Evolutionary conservation across 1,140 invertebrate species (phyloP), one percentile per base, ranked within the genome.

Genomic region (Drosophila ambigua): DNA sequence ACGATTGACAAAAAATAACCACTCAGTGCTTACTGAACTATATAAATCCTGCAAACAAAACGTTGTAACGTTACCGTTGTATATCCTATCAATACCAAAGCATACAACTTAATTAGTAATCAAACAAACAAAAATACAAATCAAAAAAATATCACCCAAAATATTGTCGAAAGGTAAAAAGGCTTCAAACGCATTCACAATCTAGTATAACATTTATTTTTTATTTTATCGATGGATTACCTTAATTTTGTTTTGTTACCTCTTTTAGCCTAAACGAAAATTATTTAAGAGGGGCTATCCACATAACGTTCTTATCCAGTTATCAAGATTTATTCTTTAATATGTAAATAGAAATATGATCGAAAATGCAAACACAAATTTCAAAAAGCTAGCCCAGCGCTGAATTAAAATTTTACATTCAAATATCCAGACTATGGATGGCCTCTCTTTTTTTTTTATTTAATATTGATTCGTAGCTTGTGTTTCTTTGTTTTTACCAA

Each of bases 131-230:
- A 65, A 79, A 54, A 64, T 55, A 41, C 54, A 68, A 81, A 63
- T 54, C 41, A 59, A 59, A 55, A 51, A 69, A 68, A 73, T 39
- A 69, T 89, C 83, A 89, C 84, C 79, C 83, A 89, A 88, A 88
- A 85, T 89, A 76, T 77, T 83, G 65, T 88, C 35, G 83, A 88
- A 88, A 88, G 83, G 83, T 88, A 88, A 88, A 87, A 87, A 77
- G 51, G 82, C 83, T 89, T 83, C 62, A 79, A 87, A 73, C 76
- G 67, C 84, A 89, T 79, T 83, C 76, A 84, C 79, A 84, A 79
- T 72, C 53, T 87, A 88, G 76, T 77, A 79, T 83, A 63, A 60
- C 2, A 7, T 8, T 39, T 4, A 2, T 11, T 13, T 75, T 64
- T 69, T 73, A 11, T 57, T 66, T 74, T 75, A 5, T 35, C 52